phyloP scores from a whole-genome alignment of 1,140 invertebrate genomes.

The Rhopalosiphum padi region DNA sequence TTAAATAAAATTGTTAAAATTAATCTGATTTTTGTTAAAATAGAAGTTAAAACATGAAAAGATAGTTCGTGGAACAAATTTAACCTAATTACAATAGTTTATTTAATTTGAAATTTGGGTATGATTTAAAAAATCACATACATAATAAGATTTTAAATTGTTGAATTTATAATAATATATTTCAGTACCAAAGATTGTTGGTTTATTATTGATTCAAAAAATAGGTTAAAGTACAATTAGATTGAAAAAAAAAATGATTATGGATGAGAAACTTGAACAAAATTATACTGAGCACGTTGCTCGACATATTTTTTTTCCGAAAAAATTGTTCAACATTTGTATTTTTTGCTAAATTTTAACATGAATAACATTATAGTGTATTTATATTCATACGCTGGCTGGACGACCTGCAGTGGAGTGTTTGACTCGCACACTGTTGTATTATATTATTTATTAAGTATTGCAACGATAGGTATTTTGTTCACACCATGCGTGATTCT shows the following conservation, averaged over 20 bases:
- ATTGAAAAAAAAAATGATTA: neutral
- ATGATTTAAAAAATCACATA: no score
- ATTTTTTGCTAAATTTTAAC: neutral
- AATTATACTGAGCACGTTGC: neutral
- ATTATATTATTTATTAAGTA: constrained; percentile 7
- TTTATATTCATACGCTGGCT: neutral
- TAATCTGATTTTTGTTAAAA: no score
- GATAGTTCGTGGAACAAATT: no score
- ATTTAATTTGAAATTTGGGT: no score
- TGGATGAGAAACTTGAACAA: neutral
- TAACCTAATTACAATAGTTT: no score
- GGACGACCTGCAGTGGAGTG: neutral
- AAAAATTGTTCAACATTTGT: neutral
- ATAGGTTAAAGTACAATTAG: no score
- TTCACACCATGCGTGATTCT: neutral
- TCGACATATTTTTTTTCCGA: neutral
- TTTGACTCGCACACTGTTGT: neutral
- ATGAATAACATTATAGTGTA: neutral
- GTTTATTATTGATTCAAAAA: no score
- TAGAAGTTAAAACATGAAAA: no score
- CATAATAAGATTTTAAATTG: no score
- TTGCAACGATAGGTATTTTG: neutral
- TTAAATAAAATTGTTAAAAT: no score
- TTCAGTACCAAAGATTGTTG: no score
- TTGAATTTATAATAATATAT: no score